phyloP scores from a whole-genome alignment of 2,113 vertebrate species.

The Marmota monax region DNA sequence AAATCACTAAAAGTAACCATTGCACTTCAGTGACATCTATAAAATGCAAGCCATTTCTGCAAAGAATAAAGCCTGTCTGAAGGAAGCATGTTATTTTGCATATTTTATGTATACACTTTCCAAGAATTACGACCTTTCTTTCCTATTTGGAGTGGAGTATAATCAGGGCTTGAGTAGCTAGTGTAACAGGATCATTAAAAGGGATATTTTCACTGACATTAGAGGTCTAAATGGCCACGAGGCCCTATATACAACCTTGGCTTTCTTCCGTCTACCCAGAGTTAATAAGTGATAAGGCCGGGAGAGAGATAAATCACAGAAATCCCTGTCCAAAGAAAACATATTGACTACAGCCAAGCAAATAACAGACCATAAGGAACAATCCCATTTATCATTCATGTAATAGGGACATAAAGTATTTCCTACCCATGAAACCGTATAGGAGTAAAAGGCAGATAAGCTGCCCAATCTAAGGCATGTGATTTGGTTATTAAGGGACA shows the following conservation, averaged over 20 bases:
- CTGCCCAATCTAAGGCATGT: conserved; percentile 85
- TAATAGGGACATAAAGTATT: conserved; percentile 91
- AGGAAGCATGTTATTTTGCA: conserved; percentile 88
- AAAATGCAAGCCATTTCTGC: conserved; percentile 85
- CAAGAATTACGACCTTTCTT: conserved; percentile 90
- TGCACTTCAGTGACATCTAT: conserved; percentile 81
- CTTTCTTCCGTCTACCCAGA: conserved; percentile 89
- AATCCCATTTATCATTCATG: conserved; percentile 91
- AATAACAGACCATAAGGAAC: conserved; percentile 90
- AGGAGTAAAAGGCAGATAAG: conserved; percentile 88
- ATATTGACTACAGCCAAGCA: conserved; percentile 93
- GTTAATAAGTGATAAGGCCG: conserved; percentile 92
- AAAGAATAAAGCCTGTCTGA: conserved; percentile 85
- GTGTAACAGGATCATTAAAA: conserved; percentile 89
- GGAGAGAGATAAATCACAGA: conserved; percentile 91
- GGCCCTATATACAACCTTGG: conserved; percentile 89
- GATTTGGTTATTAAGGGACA: conserved; percentile 91
- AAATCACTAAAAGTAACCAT: conserved; percentile 72
- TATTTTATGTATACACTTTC: conserved; percentile 87
- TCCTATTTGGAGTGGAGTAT: conserved; percentile 87
- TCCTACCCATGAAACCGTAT: conserved; percentile 86
- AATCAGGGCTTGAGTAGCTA: conserved; percentile 86
- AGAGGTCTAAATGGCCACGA: conserved; percentile 88
- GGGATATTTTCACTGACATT: conserved; percentile 89
- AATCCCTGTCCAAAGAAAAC: conserved; percentile 92